Base-by-base conservation (phyloP, 2,888 invertebrate species). In the Tenthredo distinguenda region DNA sequence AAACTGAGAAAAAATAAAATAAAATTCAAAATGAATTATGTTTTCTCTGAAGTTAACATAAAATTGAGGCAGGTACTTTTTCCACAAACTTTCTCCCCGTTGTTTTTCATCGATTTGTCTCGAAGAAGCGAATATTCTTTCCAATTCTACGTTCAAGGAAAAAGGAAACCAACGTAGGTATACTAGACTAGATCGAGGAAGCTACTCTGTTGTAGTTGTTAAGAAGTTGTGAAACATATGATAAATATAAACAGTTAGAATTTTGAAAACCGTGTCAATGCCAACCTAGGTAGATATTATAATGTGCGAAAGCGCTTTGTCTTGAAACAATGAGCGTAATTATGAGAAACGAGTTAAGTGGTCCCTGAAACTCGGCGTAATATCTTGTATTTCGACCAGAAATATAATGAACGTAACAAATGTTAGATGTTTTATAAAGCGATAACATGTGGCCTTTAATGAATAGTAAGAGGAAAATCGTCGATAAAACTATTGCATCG, bases 301-400 rank as follows among this genome's bases (percentile, higher is more conserved):
- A 77, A 81, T 21, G 79, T 81, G 79, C 79, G 79, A 81, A 81
- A 81, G 58, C 58, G 58, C 79, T 81, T 81, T 81, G 79, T 81
- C 79, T 62, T 58, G 0, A 40, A 81, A 81, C 79, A 81, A 81
- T 81, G 62, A 62, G 15, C 21, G n/a, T 81, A 81, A 81, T 81
- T 81, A 81, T 62, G 79, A 81, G 79, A 81, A 58, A 58, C 58
- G 40, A 62, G 79, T 81, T 81, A 81, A 58, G 21, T 40, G n/a
- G 37, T 15, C 55, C 31, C 37, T 37, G 21, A 37, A 15, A 21
- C 62, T 77, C 55, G 77, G 77, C 58, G 58, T 58, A 62, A 62
- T 58, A 40, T 77, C 31, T 47, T 37, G 43, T 47, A 34, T 77
- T 31, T 31, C 6, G 50, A 9, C 47, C 26, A 68, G 68, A 10